Base-by-base conservation (phyloP, 2,113 vertebrate species). In the Litocranius walleri region DNA sequence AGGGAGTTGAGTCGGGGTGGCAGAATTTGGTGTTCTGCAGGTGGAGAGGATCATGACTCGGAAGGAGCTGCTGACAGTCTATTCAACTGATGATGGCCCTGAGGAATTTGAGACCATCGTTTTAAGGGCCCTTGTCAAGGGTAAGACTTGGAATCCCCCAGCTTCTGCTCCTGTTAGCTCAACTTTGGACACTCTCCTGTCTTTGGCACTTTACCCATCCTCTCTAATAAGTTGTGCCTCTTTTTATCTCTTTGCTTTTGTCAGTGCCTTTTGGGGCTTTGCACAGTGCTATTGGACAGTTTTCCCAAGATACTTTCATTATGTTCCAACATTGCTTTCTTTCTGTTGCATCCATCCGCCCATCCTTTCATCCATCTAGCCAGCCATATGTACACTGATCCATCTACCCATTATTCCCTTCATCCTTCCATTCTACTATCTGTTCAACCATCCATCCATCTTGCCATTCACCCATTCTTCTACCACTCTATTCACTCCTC, bases 71-170 rank as follows among this genome's bases (percentile, higher is more conserved):
- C 99, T 99, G 86, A 99, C 99, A 0, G 96, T 99, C 89, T 99
- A 99, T 91, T 98, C 99, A 0, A 98, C 99, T 10, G 99, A 99
- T 33, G 99, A 99, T 2, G 99, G 99, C 12, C 98, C 98, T 0
- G 99, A 99, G 94, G 99, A 99, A 52, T 99, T 99, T 88, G 99
- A 99, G 95, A 99, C 99, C 3, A 99, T 99, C 0, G 98, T 99
- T 78, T 98, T 99, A 48, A 99, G 99, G 98, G 98, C 99, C 0
- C 98, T 99, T 27, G 99, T 99, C 88, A 98, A 99, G 97, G 99
- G 99, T 99, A 98, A 91, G 86, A 14, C 52, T 12, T 15, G 52
- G 29, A 9, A 13, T 10, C 27, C 19, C 13, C 3, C 0, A 5
- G 14, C 40, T 6, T 71, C 40, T 14, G 27, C 33, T 17, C 33